Evolutionary conservation across 1,140 invertebrate species (phyloP).

Genomic region (Bombus soroeensis): DNA sequence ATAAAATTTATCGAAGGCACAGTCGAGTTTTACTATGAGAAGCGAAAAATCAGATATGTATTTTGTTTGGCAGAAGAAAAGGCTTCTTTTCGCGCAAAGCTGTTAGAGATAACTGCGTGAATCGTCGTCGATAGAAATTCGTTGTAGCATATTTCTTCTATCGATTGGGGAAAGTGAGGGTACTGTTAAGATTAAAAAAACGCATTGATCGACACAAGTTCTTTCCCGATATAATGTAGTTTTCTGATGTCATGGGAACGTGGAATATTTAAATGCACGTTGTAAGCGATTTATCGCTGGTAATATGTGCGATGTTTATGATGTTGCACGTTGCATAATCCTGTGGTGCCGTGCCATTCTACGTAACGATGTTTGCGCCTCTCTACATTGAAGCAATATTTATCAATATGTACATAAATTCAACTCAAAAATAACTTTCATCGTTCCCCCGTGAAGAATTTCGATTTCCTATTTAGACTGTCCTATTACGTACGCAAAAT

Average conservation of each 20-base stretch:
- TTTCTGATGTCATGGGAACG: constrained; percentile 6
- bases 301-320: background rate
- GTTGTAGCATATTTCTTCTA: background rate
- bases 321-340: background rate
- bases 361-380: background rate
- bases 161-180: background rate
- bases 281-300: background rate
- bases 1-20: no score
- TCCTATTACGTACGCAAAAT: background rate
- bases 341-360: background rate
- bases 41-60: no score
- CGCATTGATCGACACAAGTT: background rate
- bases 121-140: background rate
- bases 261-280: background rate
- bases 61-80: no score
- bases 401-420: no score
- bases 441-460: background rate
- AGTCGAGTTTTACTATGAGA: fast-evolving
- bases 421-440: no score
- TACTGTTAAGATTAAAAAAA: background rate
- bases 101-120: no score
- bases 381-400: no score
- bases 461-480: background rate
- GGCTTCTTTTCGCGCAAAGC: no score
- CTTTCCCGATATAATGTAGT: background rate